A percentile compares a stretch with the other conserved stretches of the same genome.
phyloP scores from a whole-genome alignment of 1,140 invertebrate genomes.

The Oreohelix idahoensis region DNA sequence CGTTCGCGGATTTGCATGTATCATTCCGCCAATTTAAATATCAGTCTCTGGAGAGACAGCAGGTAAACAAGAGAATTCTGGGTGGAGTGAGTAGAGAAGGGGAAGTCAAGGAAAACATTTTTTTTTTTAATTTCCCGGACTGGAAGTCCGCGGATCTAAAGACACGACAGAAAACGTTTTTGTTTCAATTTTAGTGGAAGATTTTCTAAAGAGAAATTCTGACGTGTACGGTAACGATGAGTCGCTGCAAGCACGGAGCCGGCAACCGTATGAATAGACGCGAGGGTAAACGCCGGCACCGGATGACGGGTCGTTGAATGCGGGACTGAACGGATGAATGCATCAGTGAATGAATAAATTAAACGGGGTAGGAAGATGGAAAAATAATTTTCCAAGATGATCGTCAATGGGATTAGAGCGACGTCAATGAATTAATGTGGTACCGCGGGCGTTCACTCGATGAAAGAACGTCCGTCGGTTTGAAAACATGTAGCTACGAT shows the following conservation, averaged over 20 bases:
- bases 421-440: background rate
- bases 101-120: background rate
- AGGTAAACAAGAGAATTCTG: background rate
- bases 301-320: background rate
- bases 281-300: background rate
- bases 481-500: too few relatives aligned
- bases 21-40: background rate
- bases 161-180: background rate
- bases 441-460: background rate
- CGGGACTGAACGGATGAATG: background rate
- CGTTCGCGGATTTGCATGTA: background rate
- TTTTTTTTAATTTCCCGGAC: too few relatives aligned
- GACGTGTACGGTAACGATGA: background rate
- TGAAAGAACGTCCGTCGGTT: background rate
- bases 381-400: constrained; percentile 15
- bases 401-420: background rate
- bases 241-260: background rate
- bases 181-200: background rate
- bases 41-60: background rate
- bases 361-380: background rate
- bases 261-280: background rate
- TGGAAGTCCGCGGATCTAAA: background rate
- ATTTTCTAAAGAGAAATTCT: background rate
- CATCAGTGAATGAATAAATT: constrained; percentile 1
- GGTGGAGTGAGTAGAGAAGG: background rate